Conservation (phyloP, 2,797 vertebrate species). For the Peromyscus melanophrys region DNA sequence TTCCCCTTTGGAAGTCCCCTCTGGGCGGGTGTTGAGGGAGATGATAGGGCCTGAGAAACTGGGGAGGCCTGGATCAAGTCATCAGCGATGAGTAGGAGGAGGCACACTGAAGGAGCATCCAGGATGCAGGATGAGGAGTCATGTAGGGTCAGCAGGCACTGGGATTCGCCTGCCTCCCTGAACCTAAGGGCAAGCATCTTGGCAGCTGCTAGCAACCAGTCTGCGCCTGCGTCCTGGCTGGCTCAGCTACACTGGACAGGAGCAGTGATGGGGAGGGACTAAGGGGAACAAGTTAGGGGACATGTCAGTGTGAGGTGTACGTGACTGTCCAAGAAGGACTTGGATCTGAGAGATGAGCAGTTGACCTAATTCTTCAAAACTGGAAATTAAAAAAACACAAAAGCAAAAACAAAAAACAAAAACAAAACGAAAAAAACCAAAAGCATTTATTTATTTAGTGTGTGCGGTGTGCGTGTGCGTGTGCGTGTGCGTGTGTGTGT, state of each 20-base stretch:
- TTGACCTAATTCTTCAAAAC: not conserved
- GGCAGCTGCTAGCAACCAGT: not conserved
- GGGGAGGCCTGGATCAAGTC: not conserved
- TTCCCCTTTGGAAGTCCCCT: conserved; percentile 71
- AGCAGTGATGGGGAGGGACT: not conserved
- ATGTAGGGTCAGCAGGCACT: rapidly evolving
- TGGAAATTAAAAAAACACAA: not conserved
- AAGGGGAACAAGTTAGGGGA: not conserved
- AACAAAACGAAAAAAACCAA: not conserved
- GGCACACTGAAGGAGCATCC: not conserved
- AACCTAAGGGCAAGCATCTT: not conserved
- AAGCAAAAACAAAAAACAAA: too few relatives aligned
- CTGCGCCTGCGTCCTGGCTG: not conserved
- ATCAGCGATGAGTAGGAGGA: not conserved
- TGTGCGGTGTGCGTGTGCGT: not conserved
- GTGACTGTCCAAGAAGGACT: not conserved
- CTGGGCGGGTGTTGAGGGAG: not conserved
- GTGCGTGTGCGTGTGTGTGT: not conserved
- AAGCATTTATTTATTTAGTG: not conserved
- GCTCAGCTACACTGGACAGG: not conserved
- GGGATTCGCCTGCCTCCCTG: not conserved
- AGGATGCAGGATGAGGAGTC: not conserved
- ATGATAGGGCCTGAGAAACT: conserved; percentile 50
- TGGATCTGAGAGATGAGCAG: not conserved
- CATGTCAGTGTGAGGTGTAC: not conserved